Base-by-base conservation (phyloP, 2,888 invertebrate genomes). In the Nemotelus nigrinus region DNA sequence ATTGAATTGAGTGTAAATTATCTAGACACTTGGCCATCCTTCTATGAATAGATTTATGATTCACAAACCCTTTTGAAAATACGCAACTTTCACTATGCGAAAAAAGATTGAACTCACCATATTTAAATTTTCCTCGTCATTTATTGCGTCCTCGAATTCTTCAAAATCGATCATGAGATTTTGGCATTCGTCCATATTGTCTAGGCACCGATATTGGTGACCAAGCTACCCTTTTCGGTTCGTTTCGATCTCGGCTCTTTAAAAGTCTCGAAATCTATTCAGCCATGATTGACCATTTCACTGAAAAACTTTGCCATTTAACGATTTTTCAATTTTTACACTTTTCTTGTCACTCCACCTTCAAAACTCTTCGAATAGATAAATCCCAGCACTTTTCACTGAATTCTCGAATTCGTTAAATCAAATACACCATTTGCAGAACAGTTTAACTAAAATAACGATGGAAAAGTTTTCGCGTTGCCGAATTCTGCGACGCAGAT, bases 151-250 rank as follows among this genome's bases (percentile, higher is more conserved):
- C 83, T 84, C 83, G 85, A 85, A 85, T 83, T 82, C 83, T 83
- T 84, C 85, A 45, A 58, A 44, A 83, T 85, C 84, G 83, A 86
- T 85, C 83, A 86, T 84, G 83, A 85, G 85, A 83, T 87, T 87
- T 84, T 87, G 87, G 84, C 87, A 87, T 85, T 87, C 87, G 86
- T 87, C 87, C 87, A 87, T 87, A 83, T 87, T 87, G 86, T 83
- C 83, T 80, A 82, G 83, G 58, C 71, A 77, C 77, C 77, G 39
- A 44, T 45, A 25, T 55, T 44, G 67, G 64, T 76, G 64, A 55
- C 57, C 57, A 76, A 76, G 25, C 41, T 47, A 44, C 57, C 48
- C 43, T 43, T 65, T 67, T 43, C 10, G 8, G n/a, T 48, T 43
- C 74, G 60, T 45, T 39, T 74, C 39, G 60, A 45, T 39, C 2